Percentiles rank a stretch among this genome's conserved stretches.
Conservation (phyloP, 2,113 vertebrate genomes). For the Acrocephalus kingi region DNA sequence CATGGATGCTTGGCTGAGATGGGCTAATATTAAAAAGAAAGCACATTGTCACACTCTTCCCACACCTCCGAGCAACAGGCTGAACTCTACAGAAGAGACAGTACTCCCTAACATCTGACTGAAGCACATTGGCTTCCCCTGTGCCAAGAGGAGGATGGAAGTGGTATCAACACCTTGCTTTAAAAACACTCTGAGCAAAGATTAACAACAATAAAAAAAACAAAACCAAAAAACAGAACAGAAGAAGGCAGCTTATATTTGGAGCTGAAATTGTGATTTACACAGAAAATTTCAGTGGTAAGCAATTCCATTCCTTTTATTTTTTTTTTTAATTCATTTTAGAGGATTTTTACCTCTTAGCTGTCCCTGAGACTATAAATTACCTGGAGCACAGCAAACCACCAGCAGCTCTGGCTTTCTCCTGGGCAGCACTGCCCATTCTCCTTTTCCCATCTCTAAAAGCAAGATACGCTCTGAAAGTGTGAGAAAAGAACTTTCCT, state of each 20-base stretch:
- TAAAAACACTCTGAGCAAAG: constrained; percentile 17
- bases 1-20: constrained; percentile 46
- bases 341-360: neutral
- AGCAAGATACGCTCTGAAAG: neutral
- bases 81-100: constrained; percentile 28
- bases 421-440: neutral
- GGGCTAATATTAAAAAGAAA: constrained; percentile 68
- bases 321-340: neutral
- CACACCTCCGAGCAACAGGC: constrained; percentile 32
- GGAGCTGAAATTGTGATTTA: neutral
- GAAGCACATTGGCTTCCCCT: constrained; percentile 15
- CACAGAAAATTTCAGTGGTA: neutral
- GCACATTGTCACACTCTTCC: constrained; percentile 54
- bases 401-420: neutral
- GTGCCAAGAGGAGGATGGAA: constrained; percentile 28
- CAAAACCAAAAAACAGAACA: neutral
- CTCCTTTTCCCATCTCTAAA: neutral
- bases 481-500: neutral
- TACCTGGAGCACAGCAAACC: neutral
- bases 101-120: constrained; percentile 45
- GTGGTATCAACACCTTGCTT: constrained; percentile 41
- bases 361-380: neutral
- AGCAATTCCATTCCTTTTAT: neutral
- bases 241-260: neutral
- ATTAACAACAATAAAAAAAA: neutral